Evolutionary conservation across 2,888 invertebrate species (phyloP).

Genomic region (Agrotis exclamationis): DNA sequence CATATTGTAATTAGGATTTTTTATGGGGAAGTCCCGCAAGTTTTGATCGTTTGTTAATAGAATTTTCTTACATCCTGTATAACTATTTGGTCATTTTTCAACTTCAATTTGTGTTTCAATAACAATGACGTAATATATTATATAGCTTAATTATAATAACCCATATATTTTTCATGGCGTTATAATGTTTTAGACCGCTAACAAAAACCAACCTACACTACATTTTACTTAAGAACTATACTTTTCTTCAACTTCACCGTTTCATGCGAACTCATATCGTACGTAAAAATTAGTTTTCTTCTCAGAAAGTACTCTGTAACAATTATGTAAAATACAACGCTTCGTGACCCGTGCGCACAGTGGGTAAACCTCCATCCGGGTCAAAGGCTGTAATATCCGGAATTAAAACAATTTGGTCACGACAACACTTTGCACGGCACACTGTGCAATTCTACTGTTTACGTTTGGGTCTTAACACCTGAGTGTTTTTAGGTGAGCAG

Average conservation of each 20-base stretch:
- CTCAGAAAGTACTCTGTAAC: slow-evolving; percentile 1
- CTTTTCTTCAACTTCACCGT: background rate
- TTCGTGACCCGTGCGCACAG: slow-evolving; percentile 10
- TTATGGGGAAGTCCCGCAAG: too few species aligned
- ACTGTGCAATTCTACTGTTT: slow-evolving; percentile 41
- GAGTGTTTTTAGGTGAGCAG: background rate
- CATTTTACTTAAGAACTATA: background rate
- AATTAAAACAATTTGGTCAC: slow-evolving; percentile 56
- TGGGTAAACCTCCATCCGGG: slow-evolving; percentile 26
- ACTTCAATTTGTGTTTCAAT: too few species aligned
- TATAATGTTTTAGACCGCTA: background rate
- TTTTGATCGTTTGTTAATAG: too few species aligned
- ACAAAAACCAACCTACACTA: background rate
- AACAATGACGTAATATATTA: too few species aligned
- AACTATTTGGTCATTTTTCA: too few species aligned
- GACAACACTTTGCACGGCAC: slow-evolving; percentile 43
- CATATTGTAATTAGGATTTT: too few species aligned
- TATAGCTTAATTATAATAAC: too few species aligned
- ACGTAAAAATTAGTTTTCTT: background rate
- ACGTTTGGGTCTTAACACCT: background rate
- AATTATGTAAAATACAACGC: slow-evolving; percentile 27
- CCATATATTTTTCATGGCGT: too few species aligned
- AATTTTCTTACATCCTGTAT: too few species aligned
- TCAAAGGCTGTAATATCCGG: slow-evolving; percentile 59
- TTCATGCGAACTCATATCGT: background rate